Conservation (phyloP, 2,797 vertebrate genomes). For the Petrocephalus sullivani region DNA sequence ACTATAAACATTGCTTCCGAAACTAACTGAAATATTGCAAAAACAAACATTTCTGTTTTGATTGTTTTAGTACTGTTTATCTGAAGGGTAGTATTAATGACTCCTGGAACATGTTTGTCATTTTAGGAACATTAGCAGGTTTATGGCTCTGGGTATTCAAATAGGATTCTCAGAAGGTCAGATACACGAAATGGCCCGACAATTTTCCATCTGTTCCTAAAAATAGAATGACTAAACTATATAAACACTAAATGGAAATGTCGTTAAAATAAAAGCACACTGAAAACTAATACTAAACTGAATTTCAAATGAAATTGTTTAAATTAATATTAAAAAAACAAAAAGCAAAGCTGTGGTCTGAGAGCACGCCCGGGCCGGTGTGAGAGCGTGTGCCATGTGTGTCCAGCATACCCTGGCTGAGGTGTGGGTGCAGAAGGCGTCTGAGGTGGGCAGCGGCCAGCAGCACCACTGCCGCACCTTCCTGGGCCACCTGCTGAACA, state of each 20-base stretch:
- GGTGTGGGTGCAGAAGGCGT: constrained; percentile 94
- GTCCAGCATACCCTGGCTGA: constrained; percentile 84
- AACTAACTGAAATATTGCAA: not conserved
- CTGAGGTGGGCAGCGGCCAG: constrained; percentile 83
- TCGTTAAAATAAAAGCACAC: not conserved
- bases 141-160: not conserved
- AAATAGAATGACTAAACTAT: not conserved
- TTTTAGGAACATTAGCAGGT: not conserved
- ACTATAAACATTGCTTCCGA: not conserved
- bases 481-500: constrained; percentile 91
- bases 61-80: not conserved
- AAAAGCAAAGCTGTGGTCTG: not conserved
- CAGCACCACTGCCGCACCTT: constrained; percentile 94
- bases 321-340: not conserved
- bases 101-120: not conserved
- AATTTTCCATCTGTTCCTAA: not conserved
- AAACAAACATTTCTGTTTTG: not conserved
- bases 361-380: not conserved
- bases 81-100: not conserved
- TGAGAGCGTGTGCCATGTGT: not conserved
- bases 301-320: not conserved
- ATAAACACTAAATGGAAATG: not conserved
- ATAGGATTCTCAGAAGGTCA: not conserved
- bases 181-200: not conserved
- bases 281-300: not conserved